A percentile compares a stretch with the other conserved stretches of the same genome.
These are phyloP conservation scores for Isurus oxyrinchus DNA, from an alignment of 2,113 vertebrate species.

Conservation along the genomic window DNA sequence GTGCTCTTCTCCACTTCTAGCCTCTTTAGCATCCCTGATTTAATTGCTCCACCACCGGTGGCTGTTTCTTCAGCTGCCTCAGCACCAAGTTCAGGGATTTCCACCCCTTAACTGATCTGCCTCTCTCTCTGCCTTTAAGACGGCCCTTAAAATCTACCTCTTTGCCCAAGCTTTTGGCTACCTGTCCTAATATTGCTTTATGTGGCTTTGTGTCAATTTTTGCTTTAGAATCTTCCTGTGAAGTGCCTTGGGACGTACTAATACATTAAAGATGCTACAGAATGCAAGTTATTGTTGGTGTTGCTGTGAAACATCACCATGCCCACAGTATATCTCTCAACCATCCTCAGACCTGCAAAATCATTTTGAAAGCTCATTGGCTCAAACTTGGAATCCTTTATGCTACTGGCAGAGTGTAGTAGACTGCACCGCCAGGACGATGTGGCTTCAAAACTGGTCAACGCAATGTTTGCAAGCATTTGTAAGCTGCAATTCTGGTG, in stretches of 20 bases:
- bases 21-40: neutral
- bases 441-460: neutral
- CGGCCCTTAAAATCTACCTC: neutral
- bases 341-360: neutral
- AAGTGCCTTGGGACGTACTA: neutral
- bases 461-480: neutral
- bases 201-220: neutral
- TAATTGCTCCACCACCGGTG: neutral
- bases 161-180: neutral
- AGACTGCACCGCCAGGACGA: neutral
- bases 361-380: neutral
- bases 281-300: neutral
- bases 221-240: neutral
- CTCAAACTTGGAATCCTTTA: neutral
- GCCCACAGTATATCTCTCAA: neutral
- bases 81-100: neutral
- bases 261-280: neutral
- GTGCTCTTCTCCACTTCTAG: neutral
- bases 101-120: neutral
- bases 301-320: neutral
- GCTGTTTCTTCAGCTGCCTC: neutral
- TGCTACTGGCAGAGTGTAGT: neutral
- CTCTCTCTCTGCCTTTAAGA: neutral
- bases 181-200: no score
- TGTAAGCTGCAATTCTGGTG: neutral